Percentiles rank a stretch among this genome's conserved stretches.
phyloP scores from a whole-genome alignment of 2,113 vertebrate genomes.

The Bubo blakistoni region DNA sequence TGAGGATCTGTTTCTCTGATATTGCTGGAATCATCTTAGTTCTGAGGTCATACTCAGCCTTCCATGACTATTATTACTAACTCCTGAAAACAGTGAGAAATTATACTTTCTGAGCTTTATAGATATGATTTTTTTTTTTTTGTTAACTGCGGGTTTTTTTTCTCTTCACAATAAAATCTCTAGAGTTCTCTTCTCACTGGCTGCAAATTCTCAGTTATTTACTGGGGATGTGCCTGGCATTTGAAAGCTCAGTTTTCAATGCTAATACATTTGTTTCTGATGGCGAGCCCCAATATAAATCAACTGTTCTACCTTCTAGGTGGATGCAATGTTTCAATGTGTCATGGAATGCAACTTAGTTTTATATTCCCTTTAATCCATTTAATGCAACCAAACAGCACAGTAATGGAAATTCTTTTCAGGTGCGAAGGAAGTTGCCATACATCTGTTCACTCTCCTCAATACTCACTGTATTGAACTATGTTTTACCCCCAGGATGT shows the following conservation, averaged over 20 bases:
- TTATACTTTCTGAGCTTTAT: not conserved
- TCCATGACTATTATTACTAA: not conserved
- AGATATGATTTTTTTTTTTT: too few species aligned
- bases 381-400: not conserved
- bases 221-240: not conserved
- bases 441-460: not conserved
- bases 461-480: not conserved
- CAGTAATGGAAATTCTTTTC: not conserved
- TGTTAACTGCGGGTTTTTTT: not conserved
- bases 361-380: not conserved
- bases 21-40: not conserved
- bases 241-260: not conserved
- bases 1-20: not conserved
- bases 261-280: not conserved
- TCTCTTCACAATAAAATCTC: not conserved
- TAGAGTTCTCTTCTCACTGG: not conserved
- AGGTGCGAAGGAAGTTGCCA: not conserved
- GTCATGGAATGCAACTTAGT: not conserved
- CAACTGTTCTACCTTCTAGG: not conserved
- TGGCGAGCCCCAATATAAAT: not conserved
- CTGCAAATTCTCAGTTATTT: not conserved
- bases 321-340: not conserved
- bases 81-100: not conserved
- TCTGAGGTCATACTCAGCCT: not conserved
- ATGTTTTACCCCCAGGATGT: not conserved